Conservation (phyloP, 1,140 invertebrate species). For the Drosophila sulfurigaster region DNA sequence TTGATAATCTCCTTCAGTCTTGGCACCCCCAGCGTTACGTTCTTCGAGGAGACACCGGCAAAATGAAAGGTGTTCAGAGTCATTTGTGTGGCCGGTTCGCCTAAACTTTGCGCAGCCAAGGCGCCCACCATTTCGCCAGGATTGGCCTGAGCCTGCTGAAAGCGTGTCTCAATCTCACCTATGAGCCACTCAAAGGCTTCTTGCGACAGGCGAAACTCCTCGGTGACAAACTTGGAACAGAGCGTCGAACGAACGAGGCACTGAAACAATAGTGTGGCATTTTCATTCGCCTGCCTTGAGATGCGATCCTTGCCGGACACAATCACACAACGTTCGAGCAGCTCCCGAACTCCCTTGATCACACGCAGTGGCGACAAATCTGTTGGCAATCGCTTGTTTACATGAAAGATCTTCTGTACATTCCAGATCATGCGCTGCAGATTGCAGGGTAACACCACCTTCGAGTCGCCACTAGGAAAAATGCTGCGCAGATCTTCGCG, state of each 20-base stretch:
- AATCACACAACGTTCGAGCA: constrained; percentile 96
- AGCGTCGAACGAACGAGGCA: constrained; percentile 97
- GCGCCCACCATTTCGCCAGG: constrained; percentile 99
- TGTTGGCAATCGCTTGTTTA: constrained; percentile 96
- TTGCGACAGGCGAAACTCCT: constrained; percentile 96
- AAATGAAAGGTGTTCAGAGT: constrained; percentile 99
- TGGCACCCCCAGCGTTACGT: constrained; percentile 99
- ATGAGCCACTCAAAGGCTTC: constrained; percentile 99
- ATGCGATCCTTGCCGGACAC: constrained; percentile 97
- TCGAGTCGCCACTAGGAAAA: constrained; percentile 93
- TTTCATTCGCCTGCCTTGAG: constrained; percentile 98
- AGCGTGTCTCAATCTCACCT: constrained; percentile 99
- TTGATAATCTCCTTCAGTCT: constrained; percentile 99
- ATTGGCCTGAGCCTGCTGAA: constrained; percentile 97
- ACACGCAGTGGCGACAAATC: constrained; percentile 97
- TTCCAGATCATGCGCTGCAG: constrained; percentile 99
- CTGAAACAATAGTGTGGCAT: constrained; percentile 99
- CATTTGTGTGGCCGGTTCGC: constrained; percentile 99
- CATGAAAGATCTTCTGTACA: constrained; percentile 99
- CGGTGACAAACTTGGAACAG: constrained; percentile 97
- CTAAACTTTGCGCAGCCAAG: constrained; percentile 98
- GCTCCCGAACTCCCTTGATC: constrained; percentile 94
- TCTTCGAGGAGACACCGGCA: constrained; percentile 99
- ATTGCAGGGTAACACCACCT: constrained; percentile 98
- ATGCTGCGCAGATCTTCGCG: constrained; percentile 93